phyloP scores from a whole-genome alignment of 2,888 invertebrate species.

The Mechanitis mazaeus region DNA sequence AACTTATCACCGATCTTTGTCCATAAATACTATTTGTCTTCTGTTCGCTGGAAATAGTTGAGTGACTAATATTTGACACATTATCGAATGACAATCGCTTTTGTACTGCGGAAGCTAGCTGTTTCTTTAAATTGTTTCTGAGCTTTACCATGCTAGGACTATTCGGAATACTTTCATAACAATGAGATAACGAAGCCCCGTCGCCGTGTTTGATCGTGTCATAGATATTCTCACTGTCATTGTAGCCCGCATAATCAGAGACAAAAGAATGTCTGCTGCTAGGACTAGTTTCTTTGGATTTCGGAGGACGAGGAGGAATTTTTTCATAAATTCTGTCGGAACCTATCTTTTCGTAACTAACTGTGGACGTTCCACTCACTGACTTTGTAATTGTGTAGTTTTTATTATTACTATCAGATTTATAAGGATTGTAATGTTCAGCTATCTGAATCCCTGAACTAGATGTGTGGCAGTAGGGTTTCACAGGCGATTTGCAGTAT shows the following conservation, averaged over 20 bases:
- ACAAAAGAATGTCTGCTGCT: slow-evolving; percentile 60
- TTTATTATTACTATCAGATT: slow-evolving; percentile 44
- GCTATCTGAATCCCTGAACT: slow-evolving; percentile 71
- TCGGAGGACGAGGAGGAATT: slow-evolving; percentile 53
- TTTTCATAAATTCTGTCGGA: slow-evolving; percentile 70
- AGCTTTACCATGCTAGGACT: slow-evolving; percentile 69
- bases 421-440: slow-evolving; percentile 67
- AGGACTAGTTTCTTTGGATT: slow-evolving; percentile 62
- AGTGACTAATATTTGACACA: slow-evolving; percentile 69
- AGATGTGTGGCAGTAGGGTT: slow-evolving; percentile 63
- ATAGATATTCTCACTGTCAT: slow-evolving; percentile 78
- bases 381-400: slow-evolving; percentile 65
- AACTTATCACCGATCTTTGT: slow-evolving; percentile 68
- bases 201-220: slow-evolving; percentile 78
- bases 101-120: slow-evolving; percentile 53
- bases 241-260: slow-evolving; percentile 61
- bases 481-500: slow-evolving; percentile 67
- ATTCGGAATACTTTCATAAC: slow-evolving; percentile 78
- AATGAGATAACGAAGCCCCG: slow-evolving; percentile 69
- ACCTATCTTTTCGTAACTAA: slow-evolving; percentile 70
- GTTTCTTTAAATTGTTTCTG: slow-evolving; percentile 57
- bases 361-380: slow-evolving; percentile 65
- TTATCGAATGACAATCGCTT: slow-evolving; percentile 68
- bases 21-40: slow-evolving; percentile 79
- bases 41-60: slow-evolving; percentile 77